Evolutionary conservation across 2,113 vertebrate genomes (phyloP).

Genomic region (Ammodytes dubius): DNA sequence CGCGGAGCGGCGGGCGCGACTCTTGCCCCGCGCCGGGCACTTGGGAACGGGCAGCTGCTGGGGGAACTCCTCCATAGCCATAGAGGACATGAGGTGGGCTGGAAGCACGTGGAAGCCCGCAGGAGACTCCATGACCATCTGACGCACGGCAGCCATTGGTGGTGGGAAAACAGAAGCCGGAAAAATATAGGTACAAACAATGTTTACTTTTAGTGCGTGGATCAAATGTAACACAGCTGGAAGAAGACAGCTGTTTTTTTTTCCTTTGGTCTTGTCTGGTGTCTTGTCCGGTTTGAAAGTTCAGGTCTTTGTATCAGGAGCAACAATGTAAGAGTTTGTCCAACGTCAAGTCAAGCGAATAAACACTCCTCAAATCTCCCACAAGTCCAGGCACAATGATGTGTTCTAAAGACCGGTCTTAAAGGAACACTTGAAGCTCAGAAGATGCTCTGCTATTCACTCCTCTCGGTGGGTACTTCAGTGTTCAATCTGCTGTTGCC

Average conservation of each 20-base stretch:
- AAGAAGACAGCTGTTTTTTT: not conserved
- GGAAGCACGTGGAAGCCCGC: constrained; percentile 89
- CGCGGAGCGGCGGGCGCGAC: constrained; percentile 89
- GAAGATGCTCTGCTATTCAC: constrained; percentile 15
- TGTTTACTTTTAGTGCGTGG: not conserved
- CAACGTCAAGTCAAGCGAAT: constrained; percentile 18
- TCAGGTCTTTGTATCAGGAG: constrained; percentile 20
- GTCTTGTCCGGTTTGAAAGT: not conserved
- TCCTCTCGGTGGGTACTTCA: constrained; percentile 1
- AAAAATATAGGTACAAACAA: not conserved
- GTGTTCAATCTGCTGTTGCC: constrained; percentile 21
- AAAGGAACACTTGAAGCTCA: not conserved
- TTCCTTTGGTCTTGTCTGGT: not conserved
- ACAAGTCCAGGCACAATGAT: constrained; percentile 12
- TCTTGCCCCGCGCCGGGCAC: constrained; percentile 83
- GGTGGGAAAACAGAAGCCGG: constrained; percentile 9
- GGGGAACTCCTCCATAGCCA: constrained; percentile 91
- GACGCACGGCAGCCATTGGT: constrained; percentile 88
- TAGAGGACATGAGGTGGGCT: constrained; percentile 83
- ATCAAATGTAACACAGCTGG: not conserved
- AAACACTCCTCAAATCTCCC: constrained; percentile 24
- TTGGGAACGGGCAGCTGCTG: constrained; percentile 88
- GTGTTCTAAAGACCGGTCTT: not conserved
- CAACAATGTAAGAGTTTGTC: constrained; percentile 17
- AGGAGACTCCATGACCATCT: constrained; percentile 84